Base-by-base conservation (phyloP, 2,888 invertebrate genomes). In the Exocentrus adspersus region DNA sequence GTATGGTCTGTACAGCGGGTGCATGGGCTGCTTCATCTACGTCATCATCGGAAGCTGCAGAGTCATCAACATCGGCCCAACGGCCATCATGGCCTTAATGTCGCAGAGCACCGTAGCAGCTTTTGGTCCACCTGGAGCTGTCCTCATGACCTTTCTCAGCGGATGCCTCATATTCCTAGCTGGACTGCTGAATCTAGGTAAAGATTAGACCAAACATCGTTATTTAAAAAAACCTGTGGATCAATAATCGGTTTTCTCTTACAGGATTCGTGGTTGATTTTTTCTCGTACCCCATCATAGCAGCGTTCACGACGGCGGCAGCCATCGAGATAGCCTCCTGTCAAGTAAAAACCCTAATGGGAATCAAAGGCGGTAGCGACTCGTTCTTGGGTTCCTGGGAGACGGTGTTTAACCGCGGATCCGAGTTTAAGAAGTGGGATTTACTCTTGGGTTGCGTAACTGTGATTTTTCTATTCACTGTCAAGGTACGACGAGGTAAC, bases 1-100 rank as follows among this genome's bases (percentile, higher is more conserved):
- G 83, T 87, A 87, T 81, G 88, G 88, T 28, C 75, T 88, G 12
- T 88, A 87, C 78, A 85, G 86, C 58, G 85, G 86, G 28, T 86
- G 87, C 65, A 85, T 87, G 85, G 87, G 86, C 1, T 84, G 86
- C 68, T 85, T 86, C 68, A 82, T 86, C 48, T 87, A 88, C 73
- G 77, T 85, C 42, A 65, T 87, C 42, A 83, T 88, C 57, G 88
- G 88, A 5, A 85, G 84, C 60, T 84, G 85, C 64, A 87, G 86
- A 73, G 86, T 86, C 63, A 76, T 83, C 21, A 90, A 90, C 1
- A 87, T 89, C 71, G 93, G 97, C 62, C 95, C 97, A 0, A 96
- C 96, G 0, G 95, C 96, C 0, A 94, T 97, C 58, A 87, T 96
- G 86, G 89, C 95, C 0, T 85, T 95, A 0, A 90, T 97, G 89